These are phyloP conservation scores for Diplogasteroides magnus DNA, from an alignment of 1,140 invertebrate species.

Conservation along the genomic window DNA sequence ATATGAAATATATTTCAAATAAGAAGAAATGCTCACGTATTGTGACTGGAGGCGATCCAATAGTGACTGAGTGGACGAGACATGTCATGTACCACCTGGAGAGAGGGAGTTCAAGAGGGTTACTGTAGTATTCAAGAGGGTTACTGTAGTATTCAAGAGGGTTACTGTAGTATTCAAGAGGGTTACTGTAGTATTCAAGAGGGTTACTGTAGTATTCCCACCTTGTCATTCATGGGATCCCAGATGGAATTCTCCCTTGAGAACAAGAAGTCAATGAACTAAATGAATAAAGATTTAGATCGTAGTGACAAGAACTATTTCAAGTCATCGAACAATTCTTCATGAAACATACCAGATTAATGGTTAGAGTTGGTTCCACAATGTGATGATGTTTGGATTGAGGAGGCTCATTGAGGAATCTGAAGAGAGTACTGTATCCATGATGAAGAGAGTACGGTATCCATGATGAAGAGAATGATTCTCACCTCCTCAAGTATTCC, in stretches of 20 bases:
- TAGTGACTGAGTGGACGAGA: slow-evolving; percentile 83
- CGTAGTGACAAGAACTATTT: background rate
- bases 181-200: background rate
- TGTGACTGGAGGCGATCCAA: slow-evolving; percentile 96
- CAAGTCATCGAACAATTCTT: slow-evolving; percentile 9
- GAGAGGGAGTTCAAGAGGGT: background rate
- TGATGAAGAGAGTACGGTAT: background rate
- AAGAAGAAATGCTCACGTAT: slow-evolving; percentile 66
- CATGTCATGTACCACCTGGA: slow-evolving; percentile 76
- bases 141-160: background rate
- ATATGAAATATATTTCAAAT: background rate
- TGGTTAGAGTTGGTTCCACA: slow-evolving; percentile 7
- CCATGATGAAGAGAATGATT: slow-evolving; percentile 12
- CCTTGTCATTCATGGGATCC: slow-evolving; percentile 59
- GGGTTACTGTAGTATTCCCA: slow-evolving; percentile 52
- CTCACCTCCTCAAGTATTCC: slow-evolving; percentile 22
- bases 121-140: background rate
- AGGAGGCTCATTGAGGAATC: slow-evolving; percentile 15
- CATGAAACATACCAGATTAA: slow-evolving; percentile 28
- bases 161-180: background rate
- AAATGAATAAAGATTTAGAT: background rate
- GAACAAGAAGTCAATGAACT: slow-evolving; percentile 49
- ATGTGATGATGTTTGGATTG: slow-evolving; percentile 5
- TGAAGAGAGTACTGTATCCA: background rate
- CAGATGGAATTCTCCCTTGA: slow-evolving; percentile 49